phyloP scores from a whole-genome alignment of 2,113 vertebrate genomes.

The Verasper variegatus region DNA sequence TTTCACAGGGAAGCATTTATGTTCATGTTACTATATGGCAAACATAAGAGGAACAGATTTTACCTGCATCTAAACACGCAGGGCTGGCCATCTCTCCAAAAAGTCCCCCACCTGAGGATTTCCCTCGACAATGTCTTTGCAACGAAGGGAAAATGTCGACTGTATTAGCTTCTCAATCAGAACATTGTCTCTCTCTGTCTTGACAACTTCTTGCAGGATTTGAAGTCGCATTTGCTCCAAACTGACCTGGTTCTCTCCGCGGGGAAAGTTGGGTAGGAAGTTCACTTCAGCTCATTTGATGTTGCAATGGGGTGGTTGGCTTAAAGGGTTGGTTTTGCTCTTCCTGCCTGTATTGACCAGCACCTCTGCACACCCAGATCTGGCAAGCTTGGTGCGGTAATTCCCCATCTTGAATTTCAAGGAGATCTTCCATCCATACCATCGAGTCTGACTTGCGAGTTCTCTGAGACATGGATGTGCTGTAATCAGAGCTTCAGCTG shows the following conservation, averaged over 20 bases:
- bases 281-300: not conserved
- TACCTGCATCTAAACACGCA: not conserved
- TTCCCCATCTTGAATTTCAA: not conserved
- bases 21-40: too few species aligned
- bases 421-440: not conserved
- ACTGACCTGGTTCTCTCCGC: not conserved
- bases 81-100: not conserved
- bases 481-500: not conserved
- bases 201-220: not conserved
- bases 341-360: not conserved
- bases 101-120: not conserved
- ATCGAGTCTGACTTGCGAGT: not conserved
- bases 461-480: not conserved
- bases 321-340: not conserved
- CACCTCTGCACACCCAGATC: not conserved
- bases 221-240: not conserved
- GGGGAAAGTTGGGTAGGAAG: too few species aligned
- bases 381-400: not conserved
- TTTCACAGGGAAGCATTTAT: too few species aligned
- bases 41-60: too few species aligned
- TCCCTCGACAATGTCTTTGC: not conserved
- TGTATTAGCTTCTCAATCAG: not conserved
- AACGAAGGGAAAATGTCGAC: not conserved
- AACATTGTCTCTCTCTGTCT: not conserved
- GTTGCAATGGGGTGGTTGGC: not conserved